Base-by-base conservation (phyloP, 2,797 vertebrate genomes). In the Alexandromys oeconomus region DNA sequence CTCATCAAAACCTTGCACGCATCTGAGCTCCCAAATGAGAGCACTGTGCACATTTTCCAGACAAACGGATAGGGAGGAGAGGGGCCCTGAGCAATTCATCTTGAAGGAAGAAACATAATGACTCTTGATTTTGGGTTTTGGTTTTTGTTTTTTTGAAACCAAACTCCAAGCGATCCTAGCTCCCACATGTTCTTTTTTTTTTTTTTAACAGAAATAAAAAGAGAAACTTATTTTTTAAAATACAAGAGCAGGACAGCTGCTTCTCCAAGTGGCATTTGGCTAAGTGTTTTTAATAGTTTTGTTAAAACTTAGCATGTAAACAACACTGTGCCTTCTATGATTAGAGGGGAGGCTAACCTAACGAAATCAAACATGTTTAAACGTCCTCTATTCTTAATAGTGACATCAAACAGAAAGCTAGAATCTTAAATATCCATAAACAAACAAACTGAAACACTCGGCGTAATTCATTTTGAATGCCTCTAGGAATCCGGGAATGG, bases 291-390 rank as follows among this genome's bases (percentile, higher is more conserved):
- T 23, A 78, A 84, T 25, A 59, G 43, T 69, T 88, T 94, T 86
- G 57, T 87, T 89, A 97, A 96, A 84, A 93, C 78, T 88, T 74
- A 59, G 78, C 61, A 79, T 86, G 76, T 82, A 59, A 96, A 76
- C n/a, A 93, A 57, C 61, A 57, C 37, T 43, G 67, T 14, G 43
- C 43, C 5, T 71, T 93, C 94, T 77, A 89, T 29, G 46, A 85
- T 91, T 76, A 93, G 46, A 87, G 46, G 61, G n/a, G 69, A 97
- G 89, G 67, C 54, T 73, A 86, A 90, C 48, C 71, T 81, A 88
- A 95, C 90, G n/a, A 96, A 95, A 87, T 27, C 15, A n/a, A 92
- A n/a, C 86, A 57, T 87, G 91, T 91, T 87, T 77, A n/a, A 87
- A 96, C 12, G 76, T 37, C 40, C 86, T 84, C 82, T 91, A 86